A percentile compares a stretch with the other conserved stretches of the same genome.
These are phyloP conservation scores for Nebria brevicollis DNA, from an alignment of 2,888 invertebrate genomes.

Conservation along the genomic window DNA sequence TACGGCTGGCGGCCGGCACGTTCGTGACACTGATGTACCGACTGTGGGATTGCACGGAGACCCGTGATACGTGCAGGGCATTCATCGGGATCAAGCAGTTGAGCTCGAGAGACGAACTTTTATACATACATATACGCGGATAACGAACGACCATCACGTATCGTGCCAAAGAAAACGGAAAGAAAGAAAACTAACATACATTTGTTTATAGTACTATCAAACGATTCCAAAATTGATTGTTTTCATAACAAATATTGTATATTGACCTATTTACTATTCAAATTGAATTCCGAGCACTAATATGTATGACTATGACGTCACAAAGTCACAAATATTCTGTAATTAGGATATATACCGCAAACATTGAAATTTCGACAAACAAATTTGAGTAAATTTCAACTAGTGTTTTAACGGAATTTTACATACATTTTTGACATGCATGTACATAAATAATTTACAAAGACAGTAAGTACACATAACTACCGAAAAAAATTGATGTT, in stretches of 20 bases:
- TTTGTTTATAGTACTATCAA: not conserved
- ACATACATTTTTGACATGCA: too few species aligned
- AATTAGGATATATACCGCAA: too few species aligned
- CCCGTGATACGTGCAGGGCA: slow-evolving; percentile 27
- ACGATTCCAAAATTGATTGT: not conserved
- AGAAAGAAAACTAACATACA: not conserved
- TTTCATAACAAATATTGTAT: not conserved
- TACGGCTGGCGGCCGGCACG: slow-evolving; percentile 22
- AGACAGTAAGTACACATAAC: not conserved
- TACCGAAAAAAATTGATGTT: not conserved
- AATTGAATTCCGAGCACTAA: too few species aligned
- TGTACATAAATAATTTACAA: too few species aligned
- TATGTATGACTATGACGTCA: too few species aligned
- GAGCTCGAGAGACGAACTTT: not conserved
- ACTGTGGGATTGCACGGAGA: slow-evolving; percentile 15
- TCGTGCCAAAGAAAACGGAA: not conserved
- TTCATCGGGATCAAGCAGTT: slow-evolving; percentile 19
- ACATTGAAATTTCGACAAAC: too few species aligned
- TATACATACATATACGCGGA: slow-evolving; percentile 8
- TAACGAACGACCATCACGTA: slow-evolving; percentile 5
- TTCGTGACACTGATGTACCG: slow-evolving; percentile 41
- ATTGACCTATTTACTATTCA: too few species aligned
- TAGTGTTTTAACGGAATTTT: too few species aligned
- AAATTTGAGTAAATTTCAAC: too few species aligned
- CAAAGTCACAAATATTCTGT: too few species aligned